Percentiles rank a stretch among this genome's conserved stretches.
Conservation (phyloP, 2,888 invertebrate genomes). For the Acrobasis consociella region DNA sequence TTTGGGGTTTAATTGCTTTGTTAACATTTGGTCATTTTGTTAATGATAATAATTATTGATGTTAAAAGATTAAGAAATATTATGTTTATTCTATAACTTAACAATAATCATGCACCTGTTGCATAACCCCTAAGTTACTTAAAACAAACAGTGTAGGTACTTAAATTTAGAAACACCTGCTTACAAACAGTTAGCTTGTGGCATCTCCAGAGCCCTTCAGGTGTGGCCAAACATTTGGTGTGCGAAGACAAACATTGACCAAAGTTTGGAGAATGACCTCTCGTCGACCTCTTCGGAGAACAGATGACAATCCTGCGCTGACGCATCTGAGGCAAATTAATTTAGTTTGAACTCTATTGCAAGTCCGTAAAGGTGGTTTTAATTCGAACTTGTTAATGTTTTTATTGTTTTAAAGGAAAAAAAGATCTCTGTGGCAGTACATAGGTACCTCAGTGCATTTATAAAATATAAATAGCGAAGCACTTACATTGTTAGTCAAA, state of each 20-base stretch:
- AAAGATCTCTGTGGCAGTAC: neutral
- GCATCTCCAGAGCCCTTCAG: conserved; percentile 17
- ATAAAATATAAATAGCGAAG: too few species aligned
- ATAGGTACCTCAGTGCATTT: too few species aligned
- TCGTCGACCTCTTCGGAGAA: conserved; percentile 54
- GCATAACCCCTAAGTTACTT: neutral
- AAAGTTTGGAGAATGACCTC: conserved; percentile 38
- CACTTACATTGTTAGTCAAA: too few species aligned
- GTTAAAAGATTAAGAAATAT: neutral
- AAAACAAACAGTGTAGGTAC: conserved; percentile 5
- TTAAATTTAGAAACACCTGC: conserved; percentile 15
- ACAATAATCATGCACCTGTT: neutral
- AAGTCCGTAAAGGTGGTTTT: neutral
- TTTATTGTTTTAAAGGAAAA: neutral
- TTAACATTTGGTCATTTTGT: too few species aligned
- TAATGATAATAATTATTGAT: too few species aligned
- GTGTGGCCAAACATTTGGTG: conserved; percentile 29
- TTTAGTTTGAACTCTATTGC: conserved; percentile 15
- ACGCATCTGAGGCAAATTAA: conserved; percentile 6
- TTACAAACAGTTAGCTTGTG: conserved; percentile 18
- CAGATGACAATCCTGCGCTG: conserved; percentile 36
- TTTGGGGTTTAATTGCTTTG: too few species aligned
- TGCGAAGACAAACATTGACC: conserved; percentile 26
- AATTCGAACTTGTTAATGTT: neutral
- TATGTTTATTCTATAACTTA: neutral